Conservation (phyloP, 2,888 invertebrate species). For the Empis stercorea region DNA sequence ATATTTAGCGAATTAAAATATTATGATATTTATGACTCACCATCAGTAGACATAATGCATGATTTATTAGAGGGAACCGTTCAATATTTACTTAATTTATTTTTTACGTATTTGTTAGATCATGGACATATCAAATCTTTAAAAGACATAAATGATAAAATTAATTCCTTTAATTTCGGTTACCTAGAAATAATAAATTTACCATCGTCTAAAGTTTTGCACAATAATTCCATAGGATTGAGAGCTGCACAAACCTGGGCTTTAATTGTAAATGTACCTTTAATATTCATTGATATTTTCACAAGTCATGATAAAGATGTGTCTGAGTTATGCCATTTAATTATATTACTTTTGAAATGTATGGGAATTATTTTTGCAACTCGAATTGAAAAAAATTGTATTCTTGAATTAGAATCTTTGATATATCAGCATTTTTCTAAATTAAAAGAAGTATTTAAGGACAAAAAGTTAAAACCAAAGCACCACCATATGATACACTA, state of each 20-base stretch:
- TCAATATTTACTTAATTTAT: constrained; percentile 12
- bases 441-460: too few species aligned
- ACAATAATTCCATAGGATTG: constrained; percentile 9
- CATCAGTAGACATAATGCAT: constrained; percentile 16
- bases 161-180: not conserved
- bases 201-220: constrained; percentile 7
- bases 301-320: not conserved
- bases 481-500: too few species aligned
- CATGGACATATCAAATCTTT: constrained; percentile 2
- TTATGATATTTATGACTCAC: constrained; percentile 12
- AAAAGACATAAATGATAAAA: constrained; percentile 9
- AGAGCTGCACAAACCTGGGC: constrained; percentile 12
- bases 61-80: constrained; percentile 16
- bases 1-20: constrained; percentile 14
- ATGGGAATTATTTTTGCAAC: constrained; percentile 1
- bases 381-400: not conserved
- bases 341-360: not conserved
- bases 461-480: too few species aligned
- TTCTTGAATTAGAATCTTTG: not conserved
- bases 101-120: not conserved
- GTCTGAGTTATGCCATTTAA: not conserved
- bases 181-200: constrained; percentile 5
- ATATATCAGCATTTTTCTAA: not conserved
- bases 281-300: constrained; percentile 1
- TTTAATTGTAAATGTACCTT: constrained; percentile 3